Evolutionary conservation across 2,888 invertebrate species (phyloP).

Genomic region (Zygogramma bicolorata): DNA sequence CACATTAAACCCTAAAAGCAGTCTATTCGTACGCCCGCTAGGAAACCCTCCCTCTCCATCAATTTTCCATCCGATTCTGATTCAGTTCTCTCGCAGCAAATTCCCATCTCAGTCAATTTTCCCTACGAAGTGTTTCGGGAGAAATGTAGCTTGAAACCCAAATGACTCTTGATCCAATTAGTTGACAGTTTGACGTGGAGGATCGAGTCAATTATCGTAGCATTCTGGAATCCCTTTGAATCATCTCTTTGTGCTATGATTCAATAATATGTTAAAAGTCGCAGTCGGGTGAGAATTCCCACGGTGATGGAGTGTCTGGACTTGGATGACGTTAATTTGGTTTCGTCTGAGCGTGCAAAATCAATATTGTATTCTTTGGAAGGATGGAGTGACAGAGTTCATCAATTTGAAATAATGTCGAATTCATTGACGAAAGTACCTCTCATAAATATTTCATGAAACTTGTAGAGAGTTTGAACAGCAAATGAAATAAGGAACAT

Average conservation of each 20-base stretch:
- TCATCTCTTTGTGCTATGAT: constrained; percentile 37
- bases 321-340: not conserved
- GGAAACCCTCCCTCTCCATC: too few relatives aligned
- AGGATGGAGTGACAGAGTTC: not conserved
- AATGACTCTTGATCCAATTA: constrained; percentile 42
- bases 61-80: too few relatives aligned
- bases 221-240: constrained; percentile 39
- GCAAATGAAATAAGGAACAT: too few relatives aligned
- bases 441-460: too few relatives aligned
- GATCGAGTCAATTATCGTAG: constrained; percentile 46
- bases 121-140: constrained; percentile 20
- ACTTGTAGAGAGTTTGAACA: too few relatives aligned
- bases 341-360: not conserved
- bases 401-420: not conserved
- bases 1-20: too few relatives aligned
- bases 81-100: not conserved
- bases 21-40: too few relatives aligned
- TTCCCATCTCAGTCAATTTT: not conserved
- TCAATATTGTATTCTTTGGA: not conserved
- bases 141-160: constrained; percentile 34
- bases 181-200: constrained; percentile 45
- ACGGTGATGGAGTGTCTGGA: constrained; percentile 25
- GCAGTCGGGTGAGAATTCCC: constrained; percentile 40
- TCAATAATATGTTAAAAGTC: constrained; percentile 41
- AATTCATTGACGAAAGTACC: too few relatives aligned